Base-by-base conservation (phyloP, 2,888 invertebrate species). In the Pogonocherus hispidulus region DNA sequence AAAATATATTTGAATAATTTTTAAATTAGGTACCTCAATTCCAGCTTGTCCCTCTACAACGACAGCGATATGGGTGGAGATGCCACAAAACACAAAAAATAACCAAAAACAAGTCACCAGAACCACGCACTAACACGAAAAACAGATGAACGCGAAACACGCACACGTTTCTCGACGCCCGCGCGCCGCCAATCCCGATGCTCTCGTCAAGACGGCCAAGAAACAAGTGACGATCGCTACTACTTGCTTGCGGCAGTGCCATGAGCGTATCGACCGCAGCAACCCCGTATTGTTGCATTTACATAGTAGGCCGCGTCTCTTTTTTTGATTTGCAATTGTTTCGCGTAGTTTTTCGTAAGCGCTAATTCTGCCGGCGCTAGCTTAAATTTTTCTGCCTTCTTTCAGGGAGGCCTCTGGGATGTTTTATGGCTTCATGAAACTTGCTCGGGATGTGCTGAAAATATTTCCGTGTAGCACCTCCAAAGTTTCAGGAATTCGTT, bases 171-270 rank as follows among this genome's bases (percentile, higher is more conserved):
- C 44, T 44, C 67, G 67, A 23, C 35, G 65, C 63, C 65, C 60
- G 62, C 63, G 73, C 55, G 63, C 59, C 41, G 46, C 47, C 20
- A 27, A 23, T 49, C 65, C 49, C 65, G 69, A 60, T 44, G 63
- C 56, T 66, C 74, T 69, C 79, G 70, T 69, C 69, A 49, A 72
- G 69, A 69, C 76, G 71, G 73, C 71, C 78, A 72, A 76, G 71
- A 73, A 76, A 76, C 78, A 78, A 80, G 78, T 80, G 80, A 76
- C 75, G 75, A 75, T 74, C 70, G 76, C 71, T 70, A 66, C 74
- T 77, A 69, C 79, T 74, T 75, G 79, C 80, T 81, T 78, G 79
- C 80, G 80, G 80, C 80, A 79, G 76, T 72, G 79, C 80, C 78
- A 77, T 73, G 76, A 79, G 80, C 80, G 77, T 80, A 80, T 80